Conservation (phyloP, 2,113 vertebrate species). For the Suricata suricatta region DNA sequence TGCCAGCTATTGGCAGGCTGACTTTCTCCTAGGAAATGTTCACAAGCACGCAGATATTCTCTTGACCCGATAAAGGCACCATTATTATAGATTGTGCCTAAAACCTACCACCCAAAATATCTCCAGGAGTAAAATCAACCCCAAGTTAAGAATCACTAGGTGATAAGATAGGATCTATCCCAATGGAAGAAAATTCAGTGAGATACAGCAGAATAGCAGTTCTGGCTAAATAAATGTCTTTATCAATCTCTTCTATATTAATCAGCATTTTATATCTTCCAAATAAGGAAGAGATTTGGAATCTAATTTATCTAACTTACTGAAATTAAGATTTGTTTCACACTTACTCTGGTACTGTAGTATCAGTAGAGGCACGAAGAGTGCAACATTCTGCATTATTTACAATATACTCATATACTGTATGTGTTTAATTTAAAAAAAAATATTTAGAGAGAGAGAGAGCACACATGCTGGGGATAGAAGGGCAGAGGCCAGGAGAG, state of each 20-base stretch:
- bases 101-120: neutral
- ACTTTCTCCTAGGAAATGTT: neutral
- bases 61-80: neutral
- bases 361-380: neutral
- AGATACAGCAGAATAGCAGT: neutral
- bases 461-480: no score
- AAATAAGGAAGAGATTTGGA: neutral
- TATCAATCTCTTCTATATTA: neutral
- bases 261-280: neutral
- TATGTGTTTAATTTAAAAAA: neutral
- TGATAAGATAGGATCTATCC: neutral
- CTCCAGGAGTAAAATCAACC: neutral
- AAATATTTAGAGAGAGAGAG: no score
- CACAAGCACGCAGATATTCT: neutral
- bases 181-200: neutral
- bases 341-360: neutral
- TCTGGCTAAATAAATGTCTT: neutral
- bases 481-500: no score
- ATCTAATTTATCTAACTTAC: neutral
- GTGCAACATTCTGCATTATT: neutral
- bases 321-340: neutral
- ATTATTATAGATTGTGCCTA: neutral
- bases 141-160: neutral
- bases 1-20: neutral
- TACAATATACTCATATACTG: neutral